These are phyloP conservation scores for Dicerorhinus sumatrensis DNA, from an alignment of 2,113 vertebrate species.

Conservation along the genomic window DNA sequence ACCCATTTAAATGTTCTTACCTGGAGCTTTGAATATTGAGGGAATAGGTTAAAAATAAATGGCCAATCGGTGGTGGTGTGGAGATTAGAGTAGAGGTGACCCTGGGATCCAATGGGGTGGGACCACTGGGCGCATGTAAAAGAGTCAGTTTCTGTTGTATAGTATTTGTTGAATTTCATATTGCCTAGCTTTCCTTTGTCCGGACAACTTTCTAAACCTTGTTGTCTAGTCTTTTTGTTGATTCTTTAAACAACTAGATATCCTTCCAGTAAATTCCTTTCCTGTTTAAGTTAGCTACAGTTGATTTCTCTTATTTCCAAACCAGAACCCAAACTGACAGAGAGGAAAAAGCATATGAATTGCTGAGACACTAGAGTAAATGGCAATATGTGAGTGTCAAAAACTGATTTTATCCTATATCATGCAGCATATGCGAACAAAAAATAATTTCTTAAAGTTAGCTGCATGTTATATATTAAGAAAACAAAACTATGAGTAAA, in stretches of 20 bases:
- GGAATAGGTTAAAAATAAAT: background rate
- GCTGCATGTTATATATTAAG: background rate
- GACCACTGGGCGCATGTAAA: background rate
- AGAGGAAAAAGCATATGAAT: background rate
- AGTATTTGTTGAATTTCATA: background rate
- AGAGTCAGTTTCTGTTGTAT: background rate
- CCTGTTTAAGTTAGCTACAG: background rate
- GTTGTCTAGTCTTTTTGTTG: background rate
- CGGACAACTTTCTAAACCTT: background rate
- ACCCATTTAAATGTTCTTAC: background rate
- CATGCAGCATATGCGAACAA: background rate
- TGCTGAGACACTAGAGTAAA: background rate
- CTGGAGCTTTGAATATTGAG: background rate
- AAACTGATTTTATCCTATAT: background rate
- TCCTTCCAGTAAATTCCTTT: background rate
- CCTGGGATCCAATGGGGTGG: background rate
- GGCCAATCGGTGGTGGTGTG: background rate
- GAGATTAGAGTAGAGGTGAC: background rate
- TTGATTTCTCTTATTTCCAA: background rate
- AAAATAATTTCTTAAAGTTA: background rate
- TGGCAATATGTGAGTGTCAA: background rate
- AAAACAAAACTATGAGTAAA: background rate
- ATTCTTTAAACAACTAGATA: background rate
- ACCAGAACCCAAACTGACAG: background rate
- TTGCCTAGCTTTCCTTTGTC: background rate